Evolutionary conservation across 2,797 vertebrate genomes (phyloP).

Genomic region (Gymnothorax javanicus): DNA sequence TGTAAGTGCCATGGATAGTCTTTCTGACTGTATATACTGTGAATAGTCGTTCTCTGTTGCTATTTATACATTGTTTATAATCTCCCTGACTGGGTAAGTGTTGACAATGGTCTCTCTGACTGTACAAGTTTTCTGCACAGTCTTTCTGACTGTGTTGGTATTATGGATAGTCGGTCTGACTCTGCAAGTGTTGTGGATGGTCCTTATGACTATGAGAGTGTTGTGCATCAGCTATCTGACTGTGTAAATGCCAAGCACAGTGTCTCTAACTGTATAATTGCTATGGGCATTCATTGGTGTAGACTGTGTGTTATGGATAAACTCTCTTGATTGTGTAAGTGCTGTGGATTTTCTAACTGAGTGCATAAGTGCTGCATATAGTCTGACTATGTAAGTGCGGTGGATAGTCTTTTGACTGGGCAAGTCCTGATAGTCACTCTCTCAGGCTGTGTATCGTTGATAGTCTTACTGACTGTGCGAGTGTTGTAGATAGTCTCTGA

Average conservation of each 20-base stretch:
- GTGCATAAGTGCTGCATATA: constrained; percentile 59
- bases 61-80: no score
- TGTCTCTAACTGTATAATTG: no score
- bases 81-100: no score
- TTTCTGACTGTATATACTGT: neutral
- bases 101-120: no score
- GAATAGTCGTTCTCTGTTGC: no score
- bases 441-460: no score
- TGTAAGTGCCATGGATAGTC: neutral
- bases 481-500: neutral
- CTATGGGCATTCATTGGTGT: no score
- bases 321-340: neutral
- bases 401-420: no score
- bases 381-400: constrained; percentile 64
- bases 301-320: no score
- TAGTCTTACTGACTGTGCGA: neutral
- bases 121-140: no score
- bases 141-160: constrained; percentile 60
- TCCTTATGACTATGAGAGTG: neutral
- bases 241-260: constrained; percentile 66
- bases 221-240: constrained; percentile 55
- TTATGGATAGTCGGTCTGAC: constrained; percentile 41
- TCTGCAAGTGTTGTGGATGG: constrained; percentile 10
- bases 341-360: neutral
- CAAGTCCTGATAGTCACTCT: no score